Evolutionary conservation across 2,113 vertebrate species (phyloP).

Genomic region (Apaloderma vittatum): DNA sequence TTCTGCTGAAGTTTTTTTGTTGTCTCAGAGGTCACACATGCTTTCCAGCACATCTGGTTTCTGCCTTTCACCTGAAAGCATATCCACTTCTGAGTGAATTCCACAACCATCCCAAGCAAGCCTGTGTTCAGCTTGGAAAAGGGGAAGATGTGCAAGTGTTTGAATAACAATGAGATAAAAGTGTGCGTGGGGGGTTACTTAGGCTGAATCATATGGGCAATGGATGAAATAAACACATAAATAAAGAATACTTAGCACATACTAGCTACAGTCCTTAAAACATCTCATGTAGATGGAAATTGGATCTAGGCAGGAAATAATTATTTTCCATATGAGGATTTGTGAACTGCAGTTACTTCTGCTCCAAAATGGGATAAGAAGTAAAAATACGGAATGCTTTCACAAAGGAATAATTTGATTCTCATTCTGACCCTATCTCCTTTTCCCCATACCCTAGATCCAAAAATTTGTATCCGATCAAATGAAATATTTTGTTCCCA

Average conservation of each 20-base stretch:
- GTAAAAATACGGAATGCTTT: slow-evolving; percentile 1
- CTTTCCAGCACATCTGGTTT: neutral
- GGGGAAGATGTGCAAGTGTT: neutral
- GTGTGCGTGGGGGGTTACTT: neutral
- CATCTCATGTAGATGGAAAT: neutral
- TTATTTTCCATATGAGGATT: neutral
- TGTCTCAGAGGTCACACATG: neutral
- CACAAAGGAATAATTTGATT: neutral
- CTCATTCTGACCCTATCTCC: neutral
- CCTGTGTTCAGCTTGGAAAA: neutral
- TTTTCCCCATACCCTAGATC: neutral
- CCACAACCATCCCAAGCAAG: neutral
- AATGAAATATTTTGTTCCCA: slow-evolving; percentile 9
- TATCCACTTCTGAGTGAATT: neutral
- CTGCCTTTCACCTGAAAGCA: slow-evolving; percentile 10
- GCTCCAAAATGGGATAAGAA: neutral
- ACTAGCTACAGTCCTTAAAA: neutral
- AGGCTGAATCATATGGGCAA: neutral
- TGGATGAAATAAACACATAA: neutral
- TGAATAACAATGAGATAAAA: neutral
- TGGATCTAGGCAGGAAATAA: neutral
- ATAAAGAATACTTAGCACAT: neutral
- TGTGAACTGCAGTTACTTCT: slow-evolving; percentile 7
- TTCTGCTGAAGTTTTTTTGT: neutral
- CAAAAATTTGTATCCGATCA: neutral